Evolutionary conservation across 1,140 invertebrate genomes (phyloP), one percentile per base, ranked within the genome.

Genomic region (Teleogryllus occipitalis): DNA sequence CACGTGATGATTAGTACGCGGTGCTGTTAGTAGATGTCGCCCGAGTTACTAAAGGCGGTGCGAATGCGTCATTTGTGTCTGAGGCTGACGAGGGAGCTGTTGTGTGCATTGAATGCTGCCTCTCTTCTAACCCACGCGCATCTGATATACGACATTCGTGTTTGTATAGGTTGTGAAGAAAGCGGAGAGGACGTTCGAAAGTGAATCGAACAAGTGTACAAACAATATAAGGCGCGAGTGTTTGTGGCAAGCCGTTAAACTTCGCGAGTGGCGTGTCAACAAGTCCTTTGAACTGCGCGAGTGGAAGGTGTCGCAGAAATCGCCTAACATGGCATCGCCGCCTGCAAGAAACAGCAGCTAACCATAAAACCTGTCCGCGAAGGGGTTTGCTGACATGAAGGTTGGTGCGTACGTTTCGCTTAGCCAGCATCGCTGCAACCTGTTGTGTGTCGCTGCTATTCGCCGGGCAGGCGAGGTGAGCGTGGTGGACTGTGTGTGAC

Each of bases 1-100:
- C 80, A 81, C 49, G 80, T 81, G 80, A 77, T 65, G 22, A 72
- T 15, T 81, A 79, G 75, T 79, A 79, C 78, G 76, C 39, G 46
- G 75, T 49, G 79, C 72, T n/a, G 47, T 76, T 78, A 47, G 78
- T 75, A 81, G 80, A 79, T 81, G 80, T 72, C 74, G 49, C 49
- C 46, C 46, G 78, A 46, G 78, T 81, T 79, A 27, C 46, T 74
- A 79, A 74, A 47, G 8, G 47, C 47, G 46, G 73, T 27, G 78
- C n/a, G 49, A 49, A 75, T 73, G 78, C 78, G 78, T 79, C 78
- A 79, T 75, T 54, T 48, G 74, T 14, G 39, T 46, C 18, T 21
- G n/a, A 74, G 78, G 39, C 73, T 48, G 78, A 78, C 77, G 75
- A 73, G 21, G 78, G 75, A 79, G 75, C 22, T 76, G 78, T 22